Evolutionary conservation across 2,797 vertebrate genomes (phyloP).

Genomic region (Phalanger gymnotis): DNA sequence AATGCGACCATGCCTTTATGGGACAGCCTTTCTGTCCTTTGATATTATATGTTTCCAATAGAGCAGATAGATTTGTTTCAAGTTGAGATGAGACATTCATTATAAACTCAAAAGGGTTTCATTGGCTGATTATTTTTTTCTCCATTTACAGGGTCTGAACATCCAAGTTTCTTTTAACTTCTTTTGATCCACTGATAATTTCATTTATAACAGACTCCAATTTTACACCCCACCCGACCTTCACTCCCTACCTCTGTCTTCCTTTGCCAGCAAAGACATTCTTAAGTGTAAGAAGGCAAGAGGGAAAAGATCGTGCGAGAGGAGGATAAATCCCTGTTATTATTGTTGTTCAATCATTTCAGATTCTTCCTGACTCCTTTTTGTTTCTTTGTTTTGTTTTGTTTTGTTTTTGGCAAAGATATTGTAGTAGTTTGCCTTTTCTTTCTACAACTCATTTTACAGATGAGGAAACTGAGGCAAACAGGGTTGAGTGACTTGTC

Average conservation of each 20-base stretch:
- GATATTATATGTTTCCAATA: constrained; percentile 81
- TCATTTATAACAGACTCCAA: constrained; percentile 77
- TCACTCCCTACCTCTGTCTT: neutral
- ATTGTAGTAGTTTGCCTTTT: neutral
- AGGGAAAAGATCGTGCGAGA: neutral
- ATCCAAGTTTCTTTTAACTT: constrained; percentile 76
- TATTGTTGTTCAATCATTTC: neutral
- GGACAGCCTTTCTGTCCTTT: constrained; percentile 80
- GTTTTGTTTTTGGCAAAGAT: neutral
- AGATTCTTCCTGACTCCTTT: neutral
- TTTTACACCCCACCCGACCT: constrained; percentile 60
- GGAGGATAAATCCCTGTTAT: neutral
- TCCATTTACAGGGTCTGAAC: constrained; percentile 73
- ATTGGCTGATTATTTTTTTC: constrained; percentile 78
- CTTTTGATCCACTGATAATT: constrained; percentile 81
- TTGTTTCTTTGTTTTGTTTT: too few species aligned
- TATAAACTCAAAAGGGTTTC: constrained; percentile 80
- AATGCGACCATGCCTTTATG: constrained; percentile 81
- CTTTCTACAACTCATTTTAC: neutral
- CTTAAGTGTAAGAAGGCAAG: neutral
- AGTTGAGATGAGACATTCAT: constrained; percentile 82
- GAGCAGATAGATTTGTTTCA: constrained; percentile 83
- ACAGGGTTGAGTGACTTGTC: neutral
- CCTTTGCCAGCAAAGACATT: neutral
- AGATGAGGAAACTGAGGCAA: neutral